Conservation (phyloP, 2,888 invertebrate species). For the Parnassius mnemosyne region DNA sequence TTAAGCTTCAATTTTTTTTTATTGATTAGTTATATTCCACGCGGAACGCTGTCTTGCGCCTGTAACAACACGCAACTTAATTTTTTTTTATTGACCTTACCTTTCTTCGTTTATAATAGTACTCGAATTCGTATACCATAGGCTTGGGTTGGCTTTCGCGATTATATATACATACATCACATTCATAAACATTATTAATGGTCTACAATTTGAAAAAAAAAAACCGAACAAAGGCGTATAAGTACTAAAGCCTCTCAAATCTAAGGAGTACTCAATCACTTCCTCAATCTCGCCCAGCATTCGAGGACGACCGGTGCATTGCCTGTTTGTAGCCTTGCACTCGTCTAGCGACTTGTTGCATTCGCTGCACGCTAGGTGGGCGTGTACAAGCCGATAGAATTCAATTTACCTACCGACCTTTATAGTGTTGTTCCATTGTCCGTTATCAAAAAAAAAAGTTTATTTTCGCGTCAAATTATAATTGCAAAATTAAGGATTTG, state of each 20-base stretch:
- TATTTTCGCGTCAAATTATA: neutral
- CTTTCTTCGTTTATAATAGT: neutral
- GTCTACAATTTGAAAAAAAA: slow-evolving; percentile 17
- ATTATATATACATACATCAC: too few relatives aligned
- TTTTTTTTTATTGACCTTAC: too few relatives aligned
- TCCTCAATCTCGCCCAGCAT: slow-evolving; percentile 22
- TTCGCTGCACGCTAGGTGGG: slow-evolving; percentile 14
- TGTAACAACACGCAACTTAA: too few relatives aligned
- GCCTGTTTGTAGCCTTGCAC: slow-evolving; percentile 15
- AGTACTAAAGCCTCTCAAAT: slow-evolving; percentile 21
- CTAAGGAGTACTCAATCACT: slow-evolving; percentile 26
- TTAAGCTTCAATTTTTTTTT: too few relatives aligned
- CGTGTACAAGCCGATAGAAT: slow-evolving; percentile 24
- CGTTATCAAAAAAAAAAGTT: neutral
- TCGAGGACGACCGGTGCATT: slow-evolving; percentile 27
- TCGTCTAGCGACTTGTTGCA: slow-evolving; percentile 27
- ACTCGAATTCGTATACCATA: neutral
- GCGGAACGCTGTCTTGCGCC: too few relatives aligned
- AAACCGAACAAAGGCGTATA: slow-evolving; percentile 15
- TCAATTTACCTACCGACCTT: slow-evolving; percentile 24
- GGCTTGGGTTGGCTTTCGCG: neutral
- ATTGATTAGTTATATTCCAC: too few relatives aligned
- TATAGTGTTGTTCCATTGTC: neutral
- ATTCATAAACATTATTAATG: slow-evolving; percentile 8
- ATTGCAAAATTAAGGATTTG: neutral